phyloP scores from a whole-genome alignment of 2,113 vertebrate genomes.

The Myrmecobius fasciatus region DNA sequence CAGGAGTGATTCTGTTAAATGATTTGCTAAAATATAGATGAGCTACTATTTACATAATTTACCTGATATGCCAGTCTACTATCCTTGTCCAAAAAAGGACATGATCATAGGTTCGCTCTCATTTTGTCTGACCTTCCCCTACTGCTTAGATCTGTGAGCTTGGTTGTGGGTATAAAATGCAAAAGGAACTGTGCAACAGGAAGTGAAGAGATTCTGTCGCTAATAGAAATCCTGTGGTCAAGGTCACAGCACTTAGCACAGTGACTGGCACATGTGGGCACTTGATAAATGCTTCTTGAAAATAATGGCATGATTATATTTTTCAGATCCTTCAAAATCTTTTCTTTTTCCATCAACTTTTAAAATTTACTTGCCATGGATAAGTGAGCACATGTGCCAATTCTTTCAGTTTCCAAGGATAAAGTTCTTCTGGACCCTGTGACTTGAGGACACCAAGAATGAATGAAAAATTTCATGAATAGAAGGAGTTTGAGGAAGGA shows the following conservation, averaged over 20 bases:
- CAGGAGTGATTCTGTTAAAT: background rate
- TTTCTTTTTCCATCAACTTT: background rate
- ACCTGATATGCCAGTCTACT: background rate
- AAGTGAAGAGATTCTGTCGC: background rate
- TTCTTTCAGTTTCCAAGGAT: background rate
- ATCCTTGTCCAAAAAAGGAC: background rate
- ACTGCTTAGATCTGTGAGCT: background rate
- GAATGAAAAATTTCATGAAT: background rate
- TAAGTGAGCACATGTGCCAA: background rate
- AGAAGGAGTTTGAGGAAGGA: background rate
- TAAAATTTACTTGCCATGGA: background rate
- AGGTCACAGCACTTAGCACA: background rate
- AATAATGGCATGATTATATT: background rate
- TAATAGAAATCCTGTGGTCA: background rate
- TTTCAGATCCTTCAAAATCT: background rate
- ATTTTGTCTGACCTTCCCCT: background rate
- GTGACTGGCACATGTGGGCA: background rate
- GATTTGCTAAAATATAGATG: background rate
- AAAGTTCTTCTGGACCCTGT: background rate
- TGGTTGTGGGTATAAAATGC: background rate
- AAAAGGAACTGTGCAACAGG: background rate
- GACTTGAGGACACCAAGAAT: background rate
- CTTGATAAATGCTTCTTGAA: background rate
- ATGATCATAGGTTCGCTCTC: background rate
- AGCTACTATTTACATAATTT: background rate